Base-by-base conservation (phyloP, 2,113 vertebrate species). In the Melospiza melodia region DNA sequence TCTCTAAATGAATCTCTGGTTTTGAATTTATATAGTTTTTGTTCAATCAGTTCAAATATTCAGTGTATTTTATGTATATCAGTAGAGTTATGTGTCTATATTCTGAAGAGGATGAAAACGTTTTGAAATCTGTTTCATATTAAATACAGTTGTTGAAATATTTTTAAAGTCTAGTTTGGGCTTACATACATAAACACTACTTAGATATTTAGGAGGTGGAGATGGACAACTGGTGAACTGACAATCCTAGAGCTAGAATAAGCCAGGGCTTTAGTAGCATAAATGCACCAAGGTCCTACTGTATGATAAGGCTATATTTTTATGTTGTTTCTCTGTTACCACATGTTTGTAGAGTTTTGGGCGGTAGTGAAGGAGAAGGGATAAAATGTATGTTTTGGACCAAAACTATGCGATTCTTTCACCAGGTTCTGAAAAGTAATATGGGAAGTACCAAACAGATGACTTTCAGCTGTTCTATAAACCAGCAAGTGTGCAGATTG, bases 21-120 rank as follows among this genome's bases (percentile, higher is more conserved):
- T 82, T 93, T 77, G 21, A 63, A 59, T 27, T 63, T 76, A 28
- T 69, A 24, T 0, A 41, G 15, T 39, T 51, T 80, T 84, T 23
- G 59, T 84, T 91, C 59, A 87, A 0, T 43, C 27, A 37, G 25
- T 90, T 80, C 25, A 76, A 73, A 73, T 84, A 55, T 28, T 72
- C 15, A 35, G 3, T 0, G 0, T 71, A 27, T 52, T 8, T 1
- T 49, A 35, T 55, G 20, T 73, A 3, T 63, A 35, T 66, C 37
- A 55, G 15, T 16, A 16, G 51, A 88, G 10, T 67, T 39, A 30
- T 17, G 12, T 59, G 24, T 28, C 24, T 28, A 28, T 33, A 59
- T 21, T 17, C 35, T 49, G 23, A 20, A 61, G 51, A 65, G 23
- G 28, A 69, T 58, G 4, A 85, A 83, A 72, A 41, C 1, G 0